Percentiles rank a stretch among this genome's conserved stretches.
Conservation (phyloP, 2,888 invertebrate genomes). For the Athalia cordata region DNA sequence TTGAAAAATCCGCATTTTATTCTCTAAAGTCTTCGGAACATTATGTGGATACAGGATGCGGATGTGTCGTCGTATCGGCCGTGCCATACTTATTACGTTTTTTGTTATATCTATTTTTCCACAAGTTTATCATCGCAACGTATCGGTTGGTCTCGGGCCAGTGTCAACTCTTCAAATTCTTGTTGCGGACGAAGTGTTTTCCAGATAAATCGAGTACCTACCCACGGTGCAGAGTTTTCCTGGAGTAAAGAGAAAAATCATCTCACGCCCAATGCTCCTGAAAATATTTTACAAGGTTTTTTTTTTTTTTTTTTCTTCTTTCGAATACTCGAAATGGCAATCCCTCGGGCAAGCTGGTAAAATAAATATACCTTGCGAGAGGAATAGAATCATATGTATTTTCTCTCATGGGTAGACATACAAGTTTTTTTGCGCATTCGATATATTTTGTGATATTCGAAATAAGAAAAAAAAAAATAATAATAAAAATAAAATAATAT, state of each 20-base stretch:
- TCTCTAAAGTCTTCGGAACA: neutral
- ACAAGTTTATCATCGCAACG: neutral
- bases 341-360: too few species aligned
- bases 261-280: neutral
- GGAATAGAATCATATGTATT: too few species aligned
- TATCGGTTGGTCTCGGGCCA: neutral
- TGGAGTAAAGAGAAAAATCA: slow-evolving; percentile 11
- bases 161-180: slow-evolving; percentile 14
- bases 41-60: neutral
- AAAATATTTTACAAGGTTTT: neutral
- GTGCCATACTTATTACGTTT: neutral
- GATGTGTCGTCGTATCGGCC: neutral
- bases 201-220: neutral
- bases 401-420: too few species aligned
- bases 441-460: too few species aligned
- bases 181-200: neutral
- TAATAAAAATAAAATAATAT: neutral
- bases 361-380: too few species aligned
- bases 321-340: too few species aligned
- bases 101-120: neutral
- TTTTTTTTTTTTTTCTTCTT: too few species aligned
- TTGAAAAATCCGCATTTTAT: neutral
- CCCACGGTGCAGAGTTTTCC: too few species aligned
- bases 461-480: neutral
- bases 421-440: too few species aligned